These are phyloP conservation scores for Nothobranchius kuhntae DNA, from an alignment of 2,113 vertebrate genomes.

Conservation along the genomic window DNA sequence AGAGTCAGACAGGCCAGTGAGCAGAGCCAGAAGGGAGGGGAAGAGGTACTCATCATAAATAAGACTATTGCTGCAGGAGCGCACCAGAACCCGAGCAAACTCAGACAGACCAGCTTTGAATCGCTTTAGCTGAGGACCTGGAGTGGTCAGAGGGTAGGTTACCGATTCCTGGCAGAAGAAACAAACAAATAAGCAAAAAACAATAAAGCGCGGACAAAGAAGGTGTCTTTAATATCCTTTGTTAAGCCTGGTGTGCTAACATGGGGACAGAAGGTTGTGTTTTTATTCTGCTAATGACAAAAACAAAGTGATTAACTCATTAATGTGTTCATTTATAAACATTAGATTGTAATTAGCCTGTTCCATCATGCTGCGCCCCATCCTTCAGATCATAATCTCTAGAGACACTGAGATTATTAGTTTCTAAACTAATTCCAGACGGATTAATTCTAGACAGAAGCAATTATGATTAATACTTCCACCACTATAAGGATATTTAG, in stretches of 20 bases:
- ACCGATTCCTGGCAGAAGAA: conserved; percentile 76
- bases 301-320: conserved; percentile 43
- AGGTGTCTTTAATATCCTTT: background rate
- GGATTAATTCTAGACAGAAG: conserved; percentile 16
- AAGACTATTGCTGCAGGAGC: conserved; percentile 78
- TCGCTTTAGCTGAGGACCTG: conserved; percentile 75
- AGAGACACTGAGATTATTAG: conserved; percentile 20
- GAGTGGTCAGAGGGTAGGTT: conserved; percentile 81
- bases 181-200: conserved; percentile 5
- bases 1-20: conserved; percentile 88
- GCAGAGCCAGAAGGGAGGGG: conserved; percentile 81
- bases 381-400: conserved; percentile 27
- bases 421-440: conserved; percentile 24
- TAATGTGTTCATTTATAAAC: conserved; percentile 45
- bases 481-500: conserved; percentile 4
- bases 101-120: conserved; percentile 83
- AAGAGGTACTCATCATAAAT: conserved; percentile 86
- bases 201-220: background rate
- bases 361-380: conserved; percentile 22
- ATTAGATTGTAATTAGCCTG: conserved; percentile 45
- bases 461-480: conserved; percentile 3
- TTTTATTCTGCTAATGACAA: conserved; percentile 27
- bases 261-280: background rate
- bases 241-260: background rate
- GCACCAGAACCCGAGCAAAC: conserved; percentile 78